A percentile compares a stretch with the other conserved stretches of the same genome.
Evolutionary conservation across 2,113 vertebrate species (phyloP).

Genomic region (Aspidoscelis tigris): DNA sequence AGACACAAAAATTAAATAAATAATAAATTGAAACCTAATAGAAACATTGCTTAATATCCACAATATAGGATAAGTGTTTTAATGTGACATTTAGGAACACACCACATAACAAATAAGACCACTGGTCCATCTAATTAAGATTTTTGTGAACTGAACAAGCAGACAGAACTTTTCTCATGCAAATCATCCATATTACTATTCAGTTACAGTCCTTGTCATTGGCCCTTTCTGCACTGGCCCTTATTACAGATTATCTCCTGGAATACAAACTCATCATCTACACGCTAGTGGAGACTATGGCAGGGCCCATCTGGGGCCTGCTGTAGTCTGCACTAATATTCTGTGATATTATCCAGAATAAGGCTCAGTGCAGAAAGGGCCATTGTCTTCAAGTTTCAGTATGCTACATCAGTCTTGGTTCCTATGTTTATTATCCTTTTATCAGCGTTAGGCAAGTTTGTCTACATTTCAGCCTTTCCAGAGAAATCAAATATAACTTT

Average conservation of each 20-base stretch:
- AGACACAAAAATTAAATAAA: conserved; percentile 11
- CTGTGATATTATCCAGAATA: too few species aligned
- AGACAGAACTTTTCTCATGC: neutral
- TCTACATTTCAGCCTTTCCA: neutral
- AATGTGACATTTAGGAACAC: neutral
- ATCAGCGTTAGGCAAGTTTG: neutral
- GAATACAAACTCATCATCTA: too few species aligned
- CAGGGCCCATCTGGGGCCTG: too few species aligned
- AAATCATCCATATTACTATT: neutral
- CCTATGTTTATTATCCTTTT: neutral
- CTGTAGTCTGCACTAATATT: too few species aligned
- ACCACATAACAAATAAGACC: neutral
- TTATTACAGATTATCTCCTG: too few species aligned
- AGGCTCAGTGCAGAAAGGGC: too few species aligned
- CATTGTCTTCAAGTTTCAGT: neutral
- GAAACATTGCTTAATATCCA: neutral
- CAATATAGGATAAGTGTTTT: neutral
- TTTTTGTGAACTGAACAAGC: neutral
- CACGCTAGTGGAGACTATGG: too few species aligned
- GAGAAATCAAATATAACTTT: neutral
- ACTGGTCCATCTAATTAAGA: neutral
- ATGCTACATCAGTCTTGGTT: neutral
- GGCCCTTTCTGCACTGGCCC: too few species aligned
- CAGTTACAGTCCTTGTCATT: neutral
- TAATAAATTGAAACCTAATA: neutral